Evolutionary conservation across 2,113 vertebrate species (phyloP).

Genomic region (Corythaixoides concolor): DNA sequence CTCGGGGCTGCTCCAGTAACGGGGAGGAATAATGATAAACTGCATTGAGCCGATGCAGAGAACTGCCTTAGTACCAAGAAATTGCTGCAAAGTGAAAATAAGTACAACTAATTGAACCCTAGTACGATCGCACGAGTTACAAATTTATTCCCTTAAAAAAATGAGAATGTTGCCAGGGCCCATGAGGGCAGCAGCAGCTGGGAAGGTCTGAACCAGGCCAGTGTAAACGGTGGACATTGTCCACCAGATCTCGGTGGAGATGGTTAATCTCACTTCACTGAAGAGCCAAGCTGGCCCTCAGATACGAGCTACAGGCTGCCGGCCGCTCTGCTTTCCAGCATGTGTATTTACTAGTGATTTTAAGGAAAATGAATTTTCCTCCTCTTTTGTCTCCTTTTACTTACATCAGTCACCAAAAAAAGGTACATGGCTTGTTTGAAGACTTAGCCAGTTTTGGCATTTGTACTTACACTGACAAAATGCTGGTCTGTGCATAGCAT

Average conservation of each 20-base stretch:
- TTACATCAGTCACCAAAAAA: neutral
- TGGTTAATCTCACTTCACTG: neutral
- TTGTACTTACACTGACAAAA: slow-evolving; percentile 44
- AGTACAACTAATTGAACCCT: accelerated
- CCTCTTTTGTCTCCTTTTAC: neutral
- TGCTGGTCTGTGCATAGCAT: neutral
- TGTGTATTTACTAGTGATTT: neutral
- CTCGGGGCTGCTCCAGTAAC: neutral
- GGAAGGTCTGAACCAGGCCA: accelerated
- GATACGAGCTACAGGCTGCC: accelerated
- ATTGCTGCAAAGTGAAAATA: neutral
- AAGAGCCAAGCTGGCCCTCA: neutral
- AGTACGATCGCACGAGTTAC: too few species aligned
- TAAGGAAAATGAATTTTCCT: neutral
- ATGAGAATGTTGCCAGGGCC: neutral
- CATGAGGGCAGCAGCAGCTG: accelerated
- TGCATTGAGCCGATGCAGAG: neutral
- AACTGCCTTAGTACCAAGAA: neutral
- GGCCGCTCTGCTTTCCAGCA: neutral
- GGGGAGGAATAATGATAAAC: neutral
- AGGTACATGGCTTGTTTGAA: neutral
- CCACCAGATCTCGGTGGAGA: accelerated
- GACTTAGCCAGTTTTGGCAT: slow-evolving; percentile 10
- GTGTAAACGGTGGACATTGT: accelerated
- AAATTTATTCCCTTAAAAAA: neutral